Base-by-base conservation (phyloP, 2,888 invertebrate genomes). In the Pemphredon lugubris region DNA sequence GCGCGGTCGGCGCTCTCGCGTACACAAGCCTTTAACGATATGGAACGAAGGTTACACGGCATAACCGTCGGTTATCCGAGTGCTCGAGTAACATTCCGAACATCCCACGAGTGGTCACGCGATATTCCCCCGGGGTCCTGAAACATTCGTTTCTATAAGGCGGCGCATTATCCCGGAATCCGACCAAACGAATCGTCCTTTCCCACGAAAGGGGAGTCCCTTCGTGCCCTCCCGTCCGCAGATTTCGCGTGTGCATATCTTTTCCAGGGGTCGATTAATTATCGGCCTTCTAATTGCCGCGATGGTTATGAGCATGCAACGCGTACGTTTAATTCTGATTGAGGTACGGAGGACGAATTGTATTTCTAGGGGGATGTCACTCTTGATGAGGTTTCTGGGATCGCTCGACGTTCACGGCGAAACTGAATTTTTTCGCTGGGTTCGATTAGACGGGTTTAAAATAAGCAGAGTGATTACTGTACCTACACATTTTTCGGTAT, bases 211-310 rank as follows among this genome's bases (percentile, higher is more conserved):
- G n/a, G n/a, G n/a, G 65, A 51, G 57, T 51, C 74, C 80, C 75
- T 75, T 76, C 83, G 71, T 61, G 40, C 30, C 39, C n/a, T n/a
- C 47, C 66, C 40, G 18, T 32, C 53, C 42, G n/a, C 34, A 51
- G 65, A 77, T 83, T 83, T 81, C 70, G 81, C 84, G 79, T 81
- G 83, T 65, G 75, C 77, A 75, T 82, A 77, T 80, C 74, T 81
- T n/a, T n/a, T 81, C 77, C 64, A 68, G 58, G 63, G 72, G 69
- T 77, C 86, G 83, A 85, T 87, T 86, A 87, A 87, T 86, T 82
- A 83, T 77, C 71, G 65, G 73, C 54, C 64, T 51, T 75, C 77
- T 86, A 84, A 86, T 86, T 82, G 82, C 81, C 37, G 53, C 75
- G 72, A 82, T 84, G 84, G 85, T 85, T 83, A 84, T 77, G 69